A percentile compares a stretch with the other conserved stretches of the same genome.
Conservation (phyloP, 2,888 invertebrate genomes). For the Pardosa pseudoannulata region DNA sequence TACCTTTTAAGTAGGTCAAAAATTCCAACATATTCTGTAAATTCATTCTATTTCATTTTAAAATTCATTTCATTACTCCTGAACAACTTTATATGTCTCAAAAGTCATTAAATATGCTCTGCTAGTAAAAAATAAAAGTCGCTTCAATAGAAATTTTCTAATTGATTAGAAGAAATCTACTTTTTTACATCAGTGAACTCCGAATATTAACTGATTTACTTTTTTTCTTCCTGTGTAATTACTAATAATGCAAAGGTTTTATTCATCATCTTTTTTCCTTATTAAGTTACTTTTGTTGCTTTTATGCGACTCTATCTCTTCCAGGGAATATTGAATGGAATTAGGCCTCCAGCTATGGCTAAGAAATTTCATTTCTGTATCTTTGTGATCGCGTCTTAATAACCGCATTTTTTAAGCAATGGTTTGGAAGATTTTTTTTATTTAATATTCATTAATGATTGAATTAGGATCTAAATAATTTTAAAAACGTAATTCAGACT, state of each 20-base stretch:
- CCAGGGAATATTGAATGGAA: conserved; percentile 14
- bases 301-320: too few relatives aligned
- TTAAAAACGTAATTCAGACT: conserved; percentile 1
- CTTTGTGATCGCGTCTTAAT: conserved; percentile 21
- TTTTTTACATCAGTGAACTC: too few relatives aligned
- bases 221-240: conserved; percentile 54
- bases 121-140: too few relatives aligned
- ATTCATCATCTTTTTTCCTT: conserved; percentile 35
- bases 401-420: conserved; percentile 12
- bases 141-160: too few relatives aligned
- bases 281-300: conserved; percentile 32
- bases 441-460: conserved; percentile 63
- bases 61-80: too few relatives aligned
- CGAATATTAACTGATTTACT: background rate
- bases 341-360: conserved; percentile 35
- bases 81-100: too few relatives aligned
- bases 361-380: conserved; percentile 30
- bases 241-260: conserved; percentile 57
- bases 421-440: conserved; percentile 24
- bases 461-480: conserved; percentile 32
- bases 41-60: too few relatives aligned
- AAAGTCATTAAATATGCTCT: too few relatives aligned
- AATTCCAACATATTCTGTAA: too few relatives aligned
- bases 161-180: too few relatives aligned
- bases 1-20: too few relatives aligned